Base-by-base conservation (phyloP, 2,797 vertebrate genomes). In the Aulostomus chinensis region DNA sequence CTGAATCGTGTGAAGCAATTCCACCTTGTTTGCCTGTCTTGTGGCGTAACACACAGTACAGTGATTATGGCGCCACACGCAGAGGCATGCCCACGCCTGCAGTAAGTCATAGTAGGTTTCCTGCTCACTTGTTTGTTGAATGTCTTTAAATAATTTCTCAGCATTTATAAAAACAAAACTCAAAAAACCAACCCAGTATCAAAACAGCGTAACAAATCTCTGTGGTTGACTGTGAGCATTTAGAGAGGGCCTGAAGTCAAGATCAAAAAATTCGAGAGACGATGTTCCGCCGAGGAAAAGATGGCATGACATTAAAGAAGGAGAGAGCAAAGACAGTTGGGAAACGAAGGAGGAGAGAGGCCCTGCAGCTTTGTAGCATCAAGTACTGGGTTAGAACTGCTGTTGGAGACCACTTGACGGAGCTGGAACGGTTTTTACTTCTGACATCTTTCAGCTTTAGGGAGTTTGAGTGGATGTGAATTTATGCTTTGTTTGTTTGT, bases 231-330 rank as follows among this genome's bases (percentile, higher is more conserved):
- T 38, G 21, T 3, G 21, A 11, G 37, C 57, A 46, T 34, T 36
- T 42, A 38, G 55, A 36, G 28, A 15, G 25, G 28, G 47, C 41
- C 33, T 73, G 24, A 46, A 73, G 64, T 28, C 14, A 51, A 62
- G 58, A 76, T 57, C 54, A 63, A 48, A 68, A 18, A 18, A 22
- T 2, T 12, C 8, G 12, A 37, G 42, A 24, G 39, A 35, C 43
- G 18, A 51, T 54, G 39, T 33, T 60, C 53, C 43, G 49, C 0
- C 7, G 65, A 74, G 75, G 56, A 73, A 81, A 73, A 68, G 41
- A 2, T 48, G 62, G 52, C 48, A 21, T 40, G 46, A 67, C 54
- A 64, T 80, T 74, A 70, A 80, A 76, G 69, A 57, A 35, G 31
- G 31, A 24, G 9, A 30, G 50, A 40, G 57, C 34, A 61, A 46